Percentiles rank a stretch among this genome's conserved stretches.
These are phyloP conservation scores for Erythrocebus patas DNA, from an alignment of 2,113 vertebrate genomes.

Conservation along the genomic window DNA sequence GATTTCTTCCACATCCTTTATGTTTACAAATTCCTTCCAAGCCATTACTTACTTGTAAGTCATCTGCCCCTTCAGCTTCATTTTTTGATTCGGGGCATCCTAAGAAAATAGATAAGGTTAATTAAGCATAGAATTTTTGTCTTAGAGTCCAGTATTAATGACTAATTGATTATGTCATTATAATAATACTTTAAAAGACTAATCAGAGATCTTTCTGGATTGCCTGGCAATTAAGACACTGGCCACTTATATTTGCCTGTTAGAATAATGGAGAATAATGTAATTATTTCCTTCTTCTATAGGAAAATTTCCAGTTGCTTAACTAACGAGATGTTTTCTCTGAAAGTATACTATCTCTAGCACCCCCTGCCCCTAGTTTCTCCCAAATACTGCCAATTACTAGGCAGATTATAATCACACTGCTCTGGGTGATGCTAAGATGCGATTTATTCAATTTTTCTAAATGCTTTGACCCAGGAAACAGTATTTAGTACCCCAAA, in stretches of 20 bases:
- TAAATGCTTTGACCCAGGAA: background rate
- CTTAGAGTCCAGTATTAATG: background rate
- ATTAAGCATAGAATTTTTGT: conserved; percentile 12
- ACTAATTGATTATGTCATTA: background rate
- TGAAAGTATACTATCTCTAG: background rate
- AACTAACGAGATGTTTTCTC: background rate
- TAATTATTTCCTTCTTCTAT: background rate
- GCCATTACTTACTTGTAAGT: conserved; percentile 88
- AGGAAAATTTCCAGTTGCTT: background rate
- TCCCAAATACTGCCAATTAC: background rate
- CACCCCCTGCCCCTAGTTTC: background rate
- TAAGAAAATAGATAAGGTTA: conserved; percentile 69
- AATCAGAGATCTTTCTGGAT: background rate
- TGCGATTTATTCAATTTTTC: background rate
- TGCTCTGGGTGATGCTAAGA: background rate
- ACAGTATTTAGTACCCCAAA: background rate
- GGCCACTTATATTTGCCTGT: background rate
- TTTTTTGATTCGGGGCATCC: conserved; percentile 88
- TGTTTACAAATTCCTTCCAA: conserved; percentile 39
- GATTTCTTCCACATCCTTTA: background rate
- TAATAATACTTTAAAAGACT: background rate
- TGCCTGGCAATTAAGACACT: background rate
- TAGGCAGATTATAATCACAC: background rate
- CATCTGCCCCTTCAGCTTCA: conserved; percentile 88
- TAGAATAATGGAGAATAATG: background rate